phyloP scores from a whole-genome alignment of 2,888 invertebrate genomes.

The Thyatira batis region DNA sequence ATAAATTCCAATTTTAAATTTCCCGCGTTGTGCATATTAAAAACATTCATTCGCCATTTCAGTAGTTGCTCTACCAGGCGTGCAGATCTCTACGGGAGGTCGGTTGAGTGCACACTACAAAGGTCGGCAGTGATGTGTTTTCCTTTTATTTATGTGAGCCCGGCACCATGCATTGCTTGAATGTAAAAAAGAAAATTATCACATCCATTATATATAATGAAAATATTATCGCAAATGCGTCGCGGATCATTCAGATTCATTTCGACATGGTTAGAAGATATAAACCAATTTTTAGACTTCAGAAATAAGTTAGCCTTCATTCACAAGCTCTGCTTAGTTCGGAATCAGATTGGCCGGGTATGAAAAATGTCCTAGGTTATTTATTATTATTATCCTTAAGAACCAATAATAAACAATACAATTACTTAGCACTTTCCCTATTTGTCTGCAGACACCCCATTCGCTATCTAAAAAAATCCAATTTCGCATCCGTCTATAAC shows the following conservation, averaged over 20 bases:
- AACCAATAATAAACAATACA: constrained; percentile 19
- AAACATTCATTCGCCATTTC: constrained; percentile 62
- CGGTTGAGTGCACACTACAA: constrained; percentile 65
- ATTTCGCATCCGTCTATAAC: constrained; percentile 75
- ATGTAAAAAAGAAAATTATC: neutral
- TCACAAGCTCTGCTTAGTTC: too few relatives aligned
- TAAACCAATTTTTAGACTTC: too few relatives aligned
- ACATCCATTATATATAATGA: neutral
- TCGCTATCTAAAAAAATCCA: constrained; percentile 70
- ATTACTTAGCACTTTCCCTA: constrained; percentile 24
- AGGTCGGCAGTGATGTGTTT: constrained; percentile 63
- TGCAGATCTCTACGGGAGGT: constrained; percentile 59
- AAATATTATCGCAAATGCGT: neutral
- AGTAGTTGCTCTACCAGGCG: constrained; percentile 61
- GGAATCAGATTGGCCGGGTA: too few relatives aligned
- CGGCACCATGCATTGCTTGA: constrained; percentile 45
- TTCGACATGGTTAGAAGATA: too few relatives aligned
- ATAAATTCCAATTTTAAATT: constrained; percentile 52
- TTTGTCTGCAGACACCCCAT: constrained; percentile 31
- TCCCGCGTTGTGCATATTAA: constrained; percentile 55
- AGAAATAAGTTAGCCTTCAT: too few relatives aligned
- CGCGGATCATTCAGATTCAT: too few relatives aligned
- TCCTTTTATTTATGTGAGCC: constrained; percentile 62
- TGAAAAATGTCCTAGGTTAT: too few relatives aligned
- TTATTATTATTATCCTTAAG: neutral